Percentiles rank a stretch among this genome's conserved stretches.
These are phyloP conservation scores for Bubo scandiacus DNA, from an alignment of 2,113 vertebrate species.

Conservation along the genomic window DNA sequence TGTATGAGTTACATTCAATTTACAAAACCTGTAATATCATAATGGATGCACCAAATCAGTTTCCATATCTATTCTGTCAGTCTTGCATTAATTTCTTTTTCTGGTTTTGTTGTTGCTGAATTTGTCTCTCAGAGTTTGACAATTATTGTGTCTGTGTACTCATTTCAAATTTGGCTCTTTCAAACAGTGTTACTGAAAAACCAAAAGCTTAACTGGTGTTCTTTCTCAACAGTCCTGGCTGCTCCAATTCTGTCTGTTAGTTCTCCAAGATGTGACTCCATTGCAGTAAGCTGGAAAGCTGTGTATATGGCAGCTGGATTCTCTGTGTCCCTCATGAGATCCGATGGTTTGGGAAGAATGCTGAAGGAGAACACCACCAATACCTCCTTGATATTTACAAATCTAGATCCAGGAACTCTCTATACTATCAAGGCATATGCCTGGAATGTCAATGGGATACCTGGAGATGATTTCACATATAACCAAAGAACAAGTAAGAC, in stretches of 20 bases:
- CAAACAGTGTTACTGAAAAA: not conserved
- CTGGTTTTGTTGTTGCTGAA: not conserved
- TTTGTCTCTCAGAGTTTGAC: not conserved
- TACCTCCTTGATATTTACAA: conserved; percentile 73
- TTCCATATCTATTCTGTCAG: not conserved
- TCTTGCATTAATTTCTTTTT: not conserved
- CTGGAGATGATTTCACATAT: conserved; percentile 82
- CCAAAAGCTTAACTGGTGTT: not conserved
- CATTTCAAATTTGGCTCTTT: not conserved
- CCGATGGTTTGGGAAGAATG: conserved; percentile 77
- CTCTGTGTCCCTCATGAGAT: conserved; percentile 80
- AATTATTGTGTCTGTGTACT: not conserved
- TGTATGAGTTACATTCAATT: not conserved
- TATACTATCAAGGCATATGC: conserved; percentile 87
- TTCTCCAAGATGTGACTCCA: conserved; percentile 76
- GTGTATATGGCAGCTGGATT: conserved; percentile 81
- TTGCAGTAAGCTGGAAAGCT: conserved; percentile 80
- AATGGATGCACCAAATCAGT: not conserved
- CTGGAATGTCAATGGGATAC: conserved; percentile 80
- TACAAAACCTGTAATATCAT: not conserved
- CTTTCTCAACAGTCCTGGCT: conserved; percentile 76
- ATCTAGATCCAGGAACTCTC: conserved; percentile 80
- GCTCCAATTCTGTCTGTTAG: conserved; percentile 76
- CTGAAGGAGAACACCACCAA: conserved; percentile 82
- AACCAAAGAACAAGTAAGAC: conserved; percentile 91